Conservation (phyloP, 2,113 vertebrate genomes). For the Anguilla rostrata region DNA sequence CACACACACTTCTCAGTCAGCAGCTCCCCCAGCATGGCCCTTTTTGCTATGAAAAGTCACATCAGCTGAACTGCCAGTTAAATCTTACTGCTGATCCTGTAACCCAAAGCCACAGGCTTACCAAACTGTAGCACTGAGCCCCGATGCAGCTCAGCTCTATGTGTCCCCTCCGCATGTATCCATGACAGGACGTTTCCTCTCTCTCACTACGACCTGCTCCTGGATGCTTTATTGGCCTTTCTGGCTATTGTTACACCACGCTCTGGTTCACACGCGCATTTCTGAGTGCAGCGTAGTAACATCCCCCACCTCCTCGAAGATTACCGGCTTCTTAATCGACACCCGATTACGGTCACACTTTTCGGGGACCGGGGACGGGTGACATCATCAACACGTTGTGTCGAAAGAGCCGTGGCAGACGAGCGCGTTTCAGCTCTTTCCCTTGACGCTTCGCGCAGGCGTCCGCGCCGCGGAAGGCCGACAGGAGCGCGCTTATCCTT, state of each 20-base stretch:
- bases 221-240: neutral
- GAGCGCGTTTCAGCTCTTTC: neutral
- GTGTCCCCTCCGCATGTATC: neutral
- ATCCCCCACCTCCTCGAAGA: slow-evolving; percentile 1
- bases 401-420: neutral
- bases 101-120: slow-evolving; percentile 21
- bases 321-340: slow-evolving; percentile 21
- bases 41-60: neutral
- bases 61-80: slow-evolving; percentile 9
- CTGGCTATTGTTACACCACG: neutral
- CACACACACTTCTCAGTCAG: neutral
- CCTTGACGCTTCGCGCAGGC: neutral
- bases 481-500: neutral
- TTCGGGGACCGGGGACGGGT: neutral
- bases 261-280: too few relatives aligned
- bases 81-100: slow-evolving; percentile 29
- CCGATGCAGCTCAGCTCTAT: neutral
- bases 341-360: slow-evolving; percentile 25
- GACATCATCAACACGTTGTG: too few relatives aligned
- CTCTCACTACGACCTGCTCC: too few relatives aligned
- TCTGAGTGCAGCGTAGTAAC: neutral
- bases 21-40: neutral
- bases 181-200: neutral
- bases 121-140: neutral
- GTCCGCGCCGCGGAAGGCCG: neutral